phyloP scores from a whole-genome alignment of 2,797 vertebrate species.

The Sebastes ruberrimus region DNA sequence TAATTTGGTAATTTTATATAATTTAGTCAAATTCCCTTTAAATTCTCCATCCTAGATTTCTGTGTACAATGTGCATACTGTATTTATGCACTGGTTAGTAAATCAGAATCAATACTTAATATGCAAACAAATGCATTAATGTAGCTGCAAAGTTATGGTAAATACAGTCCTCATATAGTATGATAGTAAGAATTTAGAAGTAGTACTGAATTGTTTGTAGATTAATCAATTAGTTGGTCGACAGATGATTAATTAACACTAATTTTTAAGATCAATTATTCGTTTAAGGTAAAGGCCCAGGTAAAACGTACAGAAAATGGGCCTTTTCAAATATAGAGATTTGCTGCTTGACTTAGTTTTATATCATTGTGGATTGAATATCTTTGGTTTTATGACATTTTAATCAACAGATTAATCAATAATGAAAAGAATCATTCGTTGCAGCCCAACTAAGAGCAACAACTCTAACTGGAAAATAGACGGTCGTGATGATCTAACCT shows the following conservation, averaged over 20 bases:
- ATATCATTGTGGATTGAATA: too few relatives aligned
- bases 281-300: not conserved
- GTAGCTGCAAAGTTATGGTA: not conserved
- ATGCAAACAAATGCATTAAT: not conserved
- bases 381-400: too few relatives aligned
- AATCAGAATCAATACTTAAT: not conserved
- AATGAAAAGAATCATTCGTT: not conserved
- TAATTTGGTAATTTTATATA: not conserved
- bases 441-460: not conserved
- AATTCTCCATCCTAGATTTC: not conserved
- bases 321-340: not conserved
- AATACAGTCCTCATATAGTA: not conserved
- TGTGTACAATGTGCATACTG: not conserved
- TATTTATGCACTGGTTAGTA: not conserved
- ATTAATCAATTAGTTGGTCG: not conserved
- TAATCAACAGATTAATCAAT: not conserved
- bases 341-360: not conserved
- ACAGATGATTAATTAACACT: not conserved
- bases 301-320: not conserved
- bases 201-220: not conserved
- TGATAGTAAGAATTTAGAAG: not conserved
- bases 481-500: slow-evolving; percentile 15
- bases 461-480: slow-evolving; percentile 2
- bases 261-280: not conserved
- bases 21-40: not conserved